Percentiles rank a stretch among this genome's conserved stretches.
phyloP scores from a whole-genome alignment of 1,140 invertebrate species.

The Saxidomus purpurata region DNA sequence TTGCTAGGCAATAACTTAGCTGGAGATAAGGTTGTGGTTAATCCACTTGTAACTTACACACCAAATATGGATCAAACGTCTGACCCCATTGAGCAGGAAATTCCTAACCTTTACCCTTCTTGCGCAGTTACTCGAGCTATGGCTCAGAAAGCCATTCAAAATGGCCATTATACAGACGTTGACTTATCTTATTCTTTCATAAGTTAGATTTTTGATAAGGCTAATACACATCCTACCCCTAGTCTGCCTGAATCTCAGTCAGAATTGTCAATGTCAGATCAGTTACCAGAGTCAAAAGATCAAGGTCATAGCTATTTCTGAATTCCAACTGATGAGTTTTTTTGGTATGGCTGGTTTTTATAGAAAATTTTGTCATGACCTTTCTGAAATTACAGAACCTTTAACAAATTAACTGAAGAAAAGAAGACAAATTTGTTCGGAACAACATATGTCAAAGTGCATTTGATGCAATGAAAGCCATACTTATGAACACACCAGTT shows the following conservation, averaged over 20 bases:
- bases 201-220: constrained; percentile 7
- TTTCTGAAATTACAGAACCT: too few relatives aligned
- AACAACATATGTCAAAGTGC: neutral
- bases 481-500: neutral
- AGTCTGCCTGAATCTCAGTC: neutral
- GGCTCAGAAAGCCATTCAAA: constrained; percentile 53
- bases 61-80: constrained; percentile 6
- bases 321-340: constrained; percentile 25
- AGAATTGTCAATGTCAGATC: neutral
- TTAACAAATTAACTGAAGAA: too few relatives aligned
- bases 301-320: constrained; percentile 28
- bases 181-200: neutral
- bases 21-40: constrained; percentile 60
- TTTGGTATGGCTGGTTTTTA: too few relatives aligned
- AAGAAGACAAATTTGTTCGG: too few relatives aligned
- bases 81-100: constrained; percentile 3
- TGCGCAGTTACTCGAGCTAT: constrained; percentile 49
- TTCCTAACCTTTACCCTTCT: constrained; percentile 57
- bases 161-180: neutral
- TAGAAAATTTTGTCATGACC: too few relatives aligned
- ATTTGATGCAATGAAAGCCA: neutral
- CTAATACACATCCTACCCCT: too few relatives aligned
- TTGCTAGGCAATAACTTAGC: constrained; percentile 72
- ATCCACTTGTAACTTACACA: constrained; percentile 38
- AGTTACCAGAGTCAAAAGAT: neutral